Evolutionary conservation across 2,888 invertebrate genomes (phyloP).

Genomic region (Pandemis heparana): DNA sequence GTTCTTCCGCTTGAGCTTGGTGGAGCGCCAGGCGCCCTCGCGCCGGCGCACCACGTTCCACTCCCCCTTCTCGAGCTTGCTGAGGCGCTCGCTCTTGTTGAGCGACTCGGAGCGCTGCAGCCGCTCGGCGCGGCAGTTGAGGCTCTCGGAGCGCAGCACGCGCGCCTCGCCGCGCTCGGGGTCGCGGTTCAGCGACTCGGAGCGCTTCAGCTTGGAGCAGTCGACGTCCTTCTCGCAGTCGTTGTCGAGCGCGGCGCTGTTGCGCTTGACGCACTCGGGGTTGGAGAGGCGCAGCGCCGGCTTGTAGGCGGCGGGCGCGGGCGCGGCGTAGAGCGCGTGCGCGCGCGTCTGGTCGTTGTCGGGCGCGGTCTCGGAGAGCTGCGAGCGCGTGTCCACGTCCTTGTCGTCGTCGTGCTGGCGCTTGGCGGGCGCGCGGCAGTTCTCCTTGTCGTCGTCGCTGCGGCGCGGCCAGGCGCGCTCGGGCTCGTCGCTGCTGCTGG

Average conservation of each 20-base stretch:
- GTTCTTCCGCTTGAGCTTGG: slow-evolving; percentile 90
- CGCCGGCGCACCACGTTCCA: slow-evolving; percentile 88
- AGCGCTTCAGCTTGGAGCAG: slow-evolving; percentile 78
- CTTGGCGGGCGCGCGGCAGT: neutral
- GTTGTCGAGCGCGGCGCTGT: slow-evolving; percentile 59
- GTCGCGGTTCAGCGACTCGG: slow-evolving; percentile 87
- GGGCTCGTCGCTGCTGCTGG: slow-evolving; percentile 68
- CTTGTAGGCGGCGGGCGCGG: slow-evolving; percentile 47
- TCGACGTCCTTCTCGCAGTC: slow-evolving; percentile 54
- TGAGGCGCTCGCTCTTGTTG: slow-evolving; percentile 66
- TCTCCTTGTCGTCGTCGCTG: slow-evolving; percentile 6
- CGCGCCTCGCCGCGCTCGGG: slow-evolving; percentile 80
- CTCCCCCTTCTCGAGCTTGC: slow-evolving; percentile 90
- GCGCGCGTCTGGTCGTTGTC: slow-evolving; percentile 92
- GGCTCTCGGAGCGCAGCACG: slow-evolving; percentile 87
- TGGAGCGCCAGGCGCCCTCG: slow-evolving; percentile 83
- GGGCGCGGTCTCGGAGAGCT: slow-evolving; percentile 69
- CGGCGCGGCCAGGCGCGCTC: slow-evolving; percentile 48
- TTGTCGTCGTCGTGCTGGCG: slow-evolving; percentile 7
- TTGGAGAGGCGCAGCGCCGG: slow-evolving; percentile 48
- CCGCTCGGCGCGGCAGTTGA: slow-evolving; percentile 80
- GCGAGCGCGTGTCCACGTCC: slow-evolving; percentile 55
- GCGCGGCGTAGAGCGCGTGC: slow-evolving; percentile 73
- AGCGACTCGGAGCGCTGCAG: slow-evolving; percentile 65
- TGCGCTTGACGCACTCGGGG: slow-evolving; percentile 60